Evolutionary conservation across 2,797 vertebrate genomes (phyloP).

Genomic region (Accipiter badius): DNA sequence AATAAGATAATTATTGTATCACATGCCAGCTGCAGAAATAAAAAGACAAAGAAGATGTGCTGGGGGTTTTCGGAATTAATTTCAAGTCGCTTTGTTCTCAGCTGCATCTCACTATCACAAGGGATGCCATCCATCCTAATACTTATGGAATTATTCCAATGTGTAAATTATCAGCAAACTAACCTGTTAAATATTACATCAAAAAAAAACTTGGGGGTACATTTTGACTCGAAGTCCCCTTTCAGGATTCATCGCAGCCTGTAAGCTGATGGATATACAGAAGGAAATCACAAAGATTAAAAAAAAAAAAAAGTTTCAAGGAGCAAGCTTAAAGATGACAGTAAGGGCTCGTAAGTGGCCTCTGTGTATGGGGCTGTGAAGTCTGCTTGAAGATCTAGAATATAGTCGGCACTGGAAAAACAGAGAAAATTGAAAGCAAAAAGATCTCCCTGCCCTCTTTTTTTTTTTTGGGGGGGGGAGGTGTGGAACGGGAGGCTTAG

Average conservation of each 20-base stretch:
- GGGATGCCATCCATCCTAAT: not conserved
- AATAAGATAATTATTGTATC: not conserved
- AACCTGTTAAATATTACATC: not conserved
- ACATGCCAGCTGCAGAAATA: not conserved
- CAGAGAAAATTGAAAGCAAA: not conserved
- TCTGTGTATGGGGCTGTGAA: not conserved
- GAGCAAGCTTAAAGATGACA: not conserved
- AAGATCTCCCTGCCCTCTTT: fast-evolving
- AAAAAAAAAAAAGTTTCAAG: not conserved
- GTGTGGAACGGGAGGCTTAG: fast-evolving
- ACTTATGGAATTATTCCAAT: not conserved
- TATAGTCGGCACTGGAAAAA: not conserved
- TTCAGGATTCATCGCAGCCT: not conserved
- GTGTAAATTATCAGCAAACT: not conserved
- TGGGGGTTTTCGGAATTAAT: not conserved
- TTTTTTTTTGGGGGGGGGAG: no score
- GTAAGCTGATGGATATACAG: not conserved
- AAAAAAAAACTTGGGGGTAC: not conserved
- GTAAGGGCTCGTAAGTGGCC: not conserved
- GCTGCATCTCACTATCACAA: not conserved
- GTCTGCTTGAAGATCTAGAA: not conserved
- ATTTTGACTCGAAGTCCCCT: not conserved
- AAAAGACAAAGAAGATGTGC: not conserved
- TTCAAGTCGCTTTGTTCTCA: not conserved
- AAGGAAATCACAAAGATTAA: not conserved